Conservation (phyloP, 2,888 invertebrate genomes). For the Stegophylla sp. region DNA sequence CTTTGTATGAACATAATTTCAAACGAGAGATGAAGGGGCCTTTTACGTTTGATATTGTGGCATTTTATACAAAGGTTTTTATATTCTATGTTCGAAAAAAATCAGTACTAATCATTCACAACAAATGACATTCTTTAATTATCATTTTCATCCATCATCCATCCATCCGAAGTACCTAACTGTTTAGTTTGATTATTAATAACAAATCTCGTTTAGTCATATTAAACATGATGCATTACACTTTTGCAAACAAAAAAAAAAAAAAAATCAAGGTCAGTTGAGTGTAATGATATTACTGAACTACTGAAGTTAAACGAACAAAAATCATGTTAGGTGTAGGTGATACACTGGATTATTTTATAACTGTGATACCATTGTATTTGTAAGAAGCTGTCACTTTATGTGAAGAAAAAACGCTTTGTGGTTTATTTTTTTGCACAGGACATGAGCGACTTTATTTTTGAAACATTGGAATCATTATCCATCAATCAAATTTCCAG, state of each 20-base stretch:
- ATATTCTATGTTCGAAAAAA: too few relatives aligned
- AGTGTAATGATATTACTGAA: not conserved
- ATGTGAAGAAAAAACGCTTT: not conserved
- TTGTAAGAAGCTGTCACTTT: not conserved
- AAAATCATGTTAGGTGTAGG: not conserved
- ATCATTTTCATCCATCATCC: too few relatives aligned
- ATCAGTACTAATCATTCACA: too few relatives aligned
- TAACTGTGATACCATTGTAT: not conserved
- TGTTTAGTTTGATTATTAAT: not conserved
- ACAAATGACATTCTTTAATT: too few relatives aligned
- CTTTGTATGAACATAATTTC: not conserved
- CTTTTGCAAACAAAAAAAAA: not conserved
- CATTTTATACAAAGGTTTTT: too few relatives aligned
- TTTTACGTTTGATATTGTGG: too few relatives aligned
- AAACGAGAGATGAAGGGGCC: too few relatives aligned
- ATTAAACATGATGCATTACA: not conserved
- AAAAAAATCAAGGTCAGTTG: not conserved
- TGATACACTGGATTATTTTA: not conserved
- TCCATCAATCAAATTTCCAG: constrained; percentile 10
- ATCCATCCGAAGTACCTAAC: not conserved
- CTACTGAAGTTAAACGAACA: not conserved
- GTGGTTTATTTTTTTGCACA: not conserved
- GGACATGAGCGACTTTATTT: not conserved
- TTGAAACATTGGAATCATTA: constrained; percentile 1
- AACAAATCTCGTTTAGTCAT: not conserved